phyloP scores from a whole-genome alignment of 1,140 invertebrate genomes.

The Pogonomyrmex barbatus region DNA sequence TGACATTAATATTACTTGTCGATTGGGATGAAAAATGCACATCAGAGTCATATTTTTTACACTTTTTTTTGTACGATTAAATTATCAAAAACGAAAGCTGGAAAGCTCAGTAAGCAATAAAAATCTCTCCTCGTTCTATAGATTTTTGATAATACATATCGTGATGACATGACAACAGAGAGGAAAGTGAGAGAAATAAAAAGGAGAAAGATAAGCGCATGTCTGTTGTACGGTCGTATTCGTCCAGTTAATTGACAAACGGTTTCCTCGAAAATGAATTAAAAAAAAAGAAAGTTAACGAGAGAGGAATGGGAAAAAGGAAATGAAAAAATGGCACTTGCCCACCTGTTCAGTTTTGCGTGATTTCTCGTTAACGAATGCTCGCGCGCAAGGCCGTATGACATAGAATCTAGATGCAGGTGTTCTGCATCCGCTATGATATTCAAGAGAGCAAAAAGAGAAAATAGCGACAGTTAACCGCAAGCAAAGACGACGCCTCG shows the following conservation, averaged over 20 bases:
- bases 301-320: conserved; percentile 26
- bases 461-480: conserved; percentile 46
- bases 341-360: conserved; percentile 56
- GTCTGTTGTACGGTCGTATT: neutral
- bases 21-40: neutral
- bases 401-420: conserved; percentile 47
- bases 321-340: conserved; percentile 57
- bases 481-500: conserved; percentile 48
- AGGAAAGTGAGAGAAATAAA: conserved; percentile 49
- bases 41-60: neutral
- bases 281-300: conserved; percentile 38
- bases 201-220: neutral
- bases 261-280: conserved; percentile 54
- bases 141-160: conserved; percentile 11
- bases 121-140: neutral
- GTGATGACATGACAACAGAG: neutral
- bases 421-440: conserved; percentile 64
- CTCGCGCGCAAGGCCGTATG: conserved; percentile 47
- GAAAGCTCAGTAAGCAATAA: neutral
- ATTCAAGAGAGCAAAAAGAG: conserved; percentile 53
- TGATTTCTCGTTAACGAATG: conserved; percentile 60
- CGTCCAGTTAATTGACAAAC: conserved; percentile 52
- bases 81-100: neutral
- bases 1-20: neutral
- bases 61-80: neutral